Evolutionary conservation across 2,797 vertebrate species (phyloP).

Genomic region (Pygocentrus nattereri): DNA sequence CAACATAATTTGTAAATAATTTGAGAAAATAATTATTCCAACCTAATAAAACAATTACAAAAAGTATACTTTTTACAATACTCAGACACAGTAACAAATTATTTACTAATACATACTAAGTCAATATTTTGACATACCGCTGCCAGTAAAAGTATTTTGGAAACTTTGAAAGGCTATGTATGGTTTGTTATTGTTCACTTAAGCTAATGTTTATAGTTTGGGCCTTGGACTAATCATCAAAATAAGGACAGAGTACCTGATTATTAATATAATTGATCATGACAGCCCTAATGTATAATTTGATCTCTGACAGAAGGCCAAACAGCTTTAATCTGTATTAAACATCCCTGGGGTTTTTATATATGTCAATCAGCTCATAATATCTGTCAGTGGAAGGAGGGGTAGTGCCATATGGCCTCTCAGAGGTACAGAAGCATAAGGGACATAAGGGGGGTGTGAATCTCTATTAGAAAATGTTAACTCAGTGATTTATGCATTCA

Average conservation of each 20-base stretch:
- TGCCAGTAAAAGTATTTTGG: neutral
- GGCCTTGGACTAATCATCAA: neutral
- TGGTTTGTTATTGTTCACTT: no score
- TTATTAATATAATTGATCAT: neutral
- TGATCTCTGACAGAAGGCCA: neutral
- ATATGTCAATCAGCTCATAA: slow-evolving; percentile 70
- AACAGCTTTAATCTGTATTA: neutral
- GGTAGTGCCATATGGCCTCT: slow-evolving; percentile 10
- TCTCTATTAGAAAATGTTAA: slow-evolving; percentile 38
- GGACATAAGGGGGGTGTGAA: slow-evolving; percentile 17
- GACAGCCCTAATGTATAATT: neutral
- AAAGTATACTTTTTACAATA: no score
- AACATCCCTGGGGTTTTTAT: slow-evolving; percentile 55
- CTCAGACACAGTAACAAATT: no score
- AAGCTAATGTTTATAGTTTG: neutral
- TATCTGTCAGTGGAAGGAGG: slow-evolving; percentile 55
- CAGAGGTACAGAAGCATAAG: slow-evolving; percentile 16
- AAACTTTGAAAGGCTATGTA: neutral
- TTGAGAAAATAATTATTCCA: no score
- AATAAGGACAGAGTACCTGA: neutral
- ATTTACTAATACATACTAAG: no score
- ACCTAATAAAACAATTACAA: no score
- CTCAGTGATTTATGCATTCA: slow-evolving; percentile 46
- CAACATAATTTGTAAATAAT: no score
- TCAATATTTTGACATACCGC: no score